Evolutionary conservation across 2,888 invertebrate species (phyloP), one percentile per base, ranked within the genome.

Genomic region (Meteorus cinctellus): DNA sequence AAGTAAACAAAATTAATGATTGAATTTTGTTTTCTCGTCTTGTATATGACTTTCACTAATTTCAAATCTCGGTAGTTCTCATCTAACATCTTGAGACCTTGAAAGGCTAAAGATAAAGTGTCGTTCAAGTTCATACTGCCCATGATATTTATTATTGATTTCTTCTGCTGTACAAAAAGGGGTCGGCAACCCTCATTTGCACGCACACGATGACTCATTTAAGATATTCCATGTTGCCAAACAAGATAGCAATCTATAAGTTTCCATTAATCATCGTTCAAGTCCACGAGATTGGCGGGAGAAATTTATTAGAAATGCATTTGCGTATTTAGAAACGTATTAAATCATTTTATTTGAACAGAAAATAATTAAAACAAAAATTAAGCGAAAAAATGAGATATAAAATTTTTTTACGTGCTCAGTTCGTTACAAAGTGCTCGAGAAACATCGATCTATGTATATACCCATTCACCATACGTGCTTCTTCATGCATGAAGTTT

Each of bases 401-500:
- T 62, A 62, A 62, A 62, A 60, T 45, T 4, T 29, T 41, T 59
- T 16, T 29, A 41, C n/a, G 41, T 41, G 34, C 29, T 41, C 24
- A 66, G 66, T 29, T 31, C 36, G 19, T 66, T 36, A 66, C 36
- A 69, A 69, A 69, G n/a, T 31, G 55, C 34, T 69, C 27, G 31
- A 55, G 31, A 59, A 59, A 36, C 48, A 60, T 36, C 31, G 51
- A 72, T 65, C n/a, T 69, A 69, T 48, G 16, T 12, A n/a, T 24
- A 48, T 16, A n/a, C 24, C n/a, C 68, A 72, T 27, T 36, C 45
- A n/a, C 51, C 68, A 72, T 70, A 63, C 67, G 55, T 66, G 80
- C 65, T 77, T 78, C 80, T 76, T 80, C 81, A 82, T 83, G 83
- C 82, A 80, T 84, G 81, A 84, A 84, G 82, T 81, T 82, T 82